These are phyloP conservation scores for Excalfactoria chinensis DNA, from an alignment of 2,113 vertebrate genomes.

Conservation along the genomic window DNA sequence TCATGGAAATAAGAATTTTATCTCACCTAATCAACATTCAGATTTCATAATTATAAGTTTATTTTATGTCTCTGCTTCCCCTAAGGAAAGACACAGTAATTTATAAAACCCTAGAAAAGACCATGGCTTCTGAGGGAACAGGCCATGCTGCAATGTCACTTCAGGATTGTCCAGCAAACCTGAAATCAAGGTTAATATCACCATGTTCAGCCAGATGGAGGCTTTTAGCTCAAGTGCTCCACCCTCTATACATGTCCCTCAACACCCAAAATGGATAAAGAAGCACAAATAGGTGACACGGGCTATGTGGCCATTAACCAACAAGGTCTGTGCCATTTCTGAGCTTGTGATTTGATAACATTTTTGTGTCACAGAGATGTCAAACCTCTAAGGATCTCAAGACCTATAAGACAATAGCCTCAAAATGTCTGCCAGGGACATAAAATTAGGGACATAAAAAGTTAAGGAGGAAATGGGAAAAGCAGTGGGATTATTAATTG, in stretches of 20 bases:
- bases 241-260: neutral
- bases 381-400: constrained; percentile 8
- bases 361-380: constrained; percentile 10
- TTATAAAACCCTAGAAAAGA: neutral
- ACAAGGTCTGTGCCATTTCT: neutral
- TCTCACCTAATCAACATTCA: neutral
- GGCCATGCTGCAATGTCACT: neutral
- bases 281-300: neutral
- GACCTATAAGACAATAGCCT: constrained; percentile 1
- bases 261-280: neutral
- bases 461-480: neutral
- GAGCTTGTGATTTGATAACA: neutral
- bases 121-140: neutral
- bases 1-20: neutral
- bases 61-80: neutral
- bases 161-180: neutral
- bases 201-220: neutral
- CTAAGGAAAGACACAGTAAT: neutral
- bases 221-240: neutral
- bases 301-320: neutral
- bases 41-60: neutral
- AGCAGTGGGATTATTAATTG: constrained; percentile 42
- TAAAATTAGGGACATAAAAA: constrained; percentile 34
- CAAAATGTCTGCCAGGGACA: constrained; percentile 35
- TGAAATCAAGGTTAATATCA: neutral